Base-by-base conservation (phyloP, 2,888 invertebrate species). In the Polyommatus icarus region DNA sequence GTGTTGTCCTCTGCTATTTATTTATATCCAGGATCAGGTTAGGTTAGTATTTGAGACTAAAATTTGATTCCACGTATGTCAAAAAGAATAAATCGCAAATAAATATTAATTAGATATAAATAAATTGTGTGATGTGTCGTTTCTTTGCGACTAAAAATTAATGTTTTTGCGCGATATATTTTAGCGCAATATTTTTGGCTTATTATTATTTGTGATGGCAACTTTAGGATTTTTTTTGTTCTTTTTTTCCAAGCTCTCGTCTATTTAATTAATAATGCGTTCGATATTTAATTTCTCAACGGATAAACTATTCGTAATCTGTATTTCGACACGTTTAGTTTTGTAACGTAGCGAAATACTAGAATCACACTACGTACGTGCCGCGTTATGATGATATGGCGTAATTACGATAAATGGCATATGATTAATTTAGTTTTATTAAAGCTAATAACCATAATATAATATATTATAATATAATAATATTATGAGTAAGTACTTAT, bases 271-370 rank as follows among this genome's bases (percentile, higher is more conserved):
- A 1, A 67, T 59, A 20, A 40, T 72, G n/a, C n/a, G 10, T 72
- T 54, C 50, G 54, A 54, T 75, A 29, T 54, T 54, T 73, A 73
- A 76, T 81, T 80, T 80, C 80, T 76, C 79, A 81, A 80, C 79
- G 76, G 76, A 76, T 81, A 80, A 80, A 79, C 78, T 77, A 59
- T 29, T 67, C 77, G 78, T 78, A 78, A 80, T 80, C 78, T 78
- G 73, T 24, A 78, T 81, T 80, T 78, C 80, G 76, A 71, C 81
- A 80, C 67, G 72, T 61, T 73, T 54, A 75, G 80, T 80, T 80
- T 80, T 80, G 80, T 80, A 80, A 81, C 77, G 76, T 61, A 76
- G 73, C 76, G 78, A 73, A 77, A 77, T 46, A 61, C 59, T 77
- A 57, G 29, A 67, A 15, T 67, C 29, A 29, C 24, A 61, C 67